Percentiles rank a stretch among this genome's conserved stretches.
These are phyloP conservation scores for Euthynnus affinis DNA, from an alignment of 2,797 vertebrate genomes.

Conservation along the genomic window DNA sequence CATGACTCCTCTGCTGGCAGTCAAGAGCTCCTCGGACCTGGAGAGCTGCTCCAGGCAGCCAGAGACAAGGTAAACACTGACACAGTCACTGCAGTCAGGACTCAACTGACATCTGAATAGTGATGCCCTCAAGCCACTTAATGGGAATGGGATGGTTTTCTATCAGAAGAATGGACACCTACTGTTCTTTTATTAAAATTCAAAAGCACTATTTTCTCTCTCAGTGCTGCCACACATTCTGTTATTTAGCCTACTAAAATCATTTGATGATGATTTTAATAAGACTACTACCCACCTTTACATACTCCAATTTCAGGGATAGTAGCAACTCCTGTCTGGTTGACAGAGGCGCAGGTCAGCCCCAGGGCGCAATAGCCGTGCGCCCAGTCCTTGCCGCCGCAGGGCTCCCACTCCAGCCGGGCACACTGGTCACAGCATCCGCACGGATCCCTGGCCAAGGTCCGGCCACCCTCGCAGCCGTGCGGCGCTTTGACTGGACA, in stretches of 20 bases:
- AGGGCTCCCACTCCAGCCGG: slow-evolving; percentile 85
- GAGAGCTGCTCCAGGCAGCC: slow-evolving; percentile 51
- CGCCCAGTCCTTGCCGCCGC: slow-evolving; percentile 85
- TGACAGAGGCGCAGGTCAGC: slow-evolving; percentile 84
- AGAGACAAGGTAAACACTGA: slow-evolving; percentile 58
- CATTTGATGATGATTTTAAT: not conserved
- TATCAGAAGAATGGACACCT: slow-evolving; percentile 17
- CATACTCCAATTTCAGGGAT: slow-evolving; percentile 85
- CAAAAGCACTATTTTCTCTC: not conserved
- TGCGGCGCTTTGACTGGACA: slow-evolving; percentile 73
- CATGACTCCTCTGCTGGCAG: slow-evolving; percentile 74
- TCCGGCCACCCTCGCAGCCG: slow-evolving; percentile 81
- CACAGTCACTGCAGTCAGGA: slow-evolving; percentile 53
- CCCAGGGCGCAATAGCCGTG: slow-evolving; percentile 87
- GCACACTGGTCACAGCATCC: slow-evolving; percentile 87
- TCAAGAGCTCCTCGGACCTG: slow-evolving; percentile 63
- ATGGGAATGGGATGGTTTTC: not conserved
- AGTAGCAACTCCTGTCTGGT: slow-evolving; percentile 73
- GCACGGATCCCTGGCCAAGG: slow-evolving; percentile 83
- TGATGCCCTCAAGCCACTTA: slow-evolving; percentile 45
- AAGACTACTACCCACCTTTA: slow-evolving; percentile 79
- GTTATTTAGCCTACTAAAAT: not conserved
- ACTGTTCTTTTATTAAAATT: not conserved
- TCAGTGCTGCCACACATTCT: not conserved
- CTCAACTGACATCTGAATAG: slow-evolving; percentile 49